Percentiles rank a stretch among this genome's conserved stretches.
Evolutionary conservation across 2,888 invertebrate genomes (phyloP).

Genomic region (Drosophila engyochracea): DNA sequence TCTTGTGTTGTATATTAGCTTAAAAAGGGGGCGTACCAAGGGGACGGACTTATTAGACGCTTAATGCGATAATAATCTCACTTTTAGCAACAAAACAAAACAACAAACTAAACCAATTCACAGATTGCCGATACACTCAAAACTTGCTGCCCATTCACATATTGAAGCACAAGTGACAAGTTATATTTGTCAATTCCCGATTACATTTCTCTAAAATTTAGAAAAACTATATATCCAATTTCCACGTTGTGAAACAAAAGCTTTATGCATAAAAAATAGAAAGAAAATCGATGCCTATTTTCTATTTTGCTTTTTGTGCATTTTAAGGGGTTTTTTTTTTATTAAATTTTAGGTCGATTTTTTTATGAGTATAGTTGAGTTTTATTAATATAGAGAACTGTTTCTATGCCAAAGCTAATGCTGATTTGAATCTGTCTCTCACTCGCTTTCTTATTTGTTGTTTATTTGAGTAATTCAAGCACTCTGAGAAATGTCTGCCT

Average conservation of each 20-base stretch:
- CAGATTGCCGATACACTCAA: constrained; percentile 17
- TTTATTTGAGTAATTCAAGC: background rate
- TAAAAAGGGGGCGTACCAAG: constrained; percentile 25
- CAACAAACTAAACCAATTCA: constrained; percentile 3
- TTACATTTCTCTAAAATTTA: background rate
- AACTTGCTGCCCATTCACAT: constrained; percentile 1
- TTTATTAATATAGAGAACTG: background rate
- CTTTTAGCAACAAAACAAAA: constrained; percentile 6
- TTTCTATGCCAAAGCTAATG: background rate
- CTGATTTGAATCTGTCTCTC: background rate
- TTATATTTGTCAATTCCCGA: background rate
- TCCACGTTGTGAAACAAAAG: background rate
- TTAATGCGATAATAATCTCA: constrained; percentile 18
- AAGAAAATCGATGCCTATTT: background rate
- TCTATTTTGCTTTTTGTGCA: no score
- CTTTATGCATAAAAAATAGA: background rate
- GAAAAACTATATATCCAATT: background rate
- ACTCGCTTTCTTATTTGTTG: background rate
- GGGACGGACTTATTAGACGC: constrained; percentile 8
- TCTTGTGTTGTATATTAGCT: background rate
- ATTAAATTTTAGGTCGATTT: background rate
- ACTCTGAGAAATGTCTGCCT: background rate
- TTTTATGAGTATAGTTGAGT: background rate
- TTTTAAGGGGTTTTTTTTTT: no score
- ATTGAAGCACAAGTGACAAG: background rate